Conservation (phyloP, 2,888 invertebrate genomes). For the Linnaemya vulpina region DNA sequence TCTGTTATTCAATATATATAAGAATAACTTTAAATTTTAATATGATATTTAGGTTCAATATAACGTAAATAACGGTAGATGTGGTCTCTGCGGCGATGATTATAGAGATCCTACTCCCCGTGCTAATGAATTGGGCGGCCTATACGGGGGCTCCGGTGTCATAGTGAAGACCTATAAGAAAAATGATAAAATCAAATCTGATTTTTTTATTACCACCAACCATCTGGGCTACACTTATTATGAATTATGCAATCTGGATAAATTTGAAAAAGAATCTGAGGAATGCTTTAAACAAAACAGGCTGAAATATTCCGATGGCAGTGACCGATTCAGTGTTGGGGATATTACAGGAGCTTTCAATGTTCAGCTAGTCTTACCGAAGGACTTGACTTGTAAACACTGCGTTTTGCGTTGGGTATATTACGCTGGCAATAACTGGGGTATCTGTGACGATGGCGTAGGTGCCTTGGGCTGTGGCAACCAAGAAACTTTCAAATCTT, state of each 20-base stretch:
- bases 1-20: neutral
- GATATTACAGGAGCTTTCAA: neutral
- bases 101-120: neutral
- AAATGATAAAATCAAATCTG: no score
- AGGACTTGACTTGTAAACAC: neutral
- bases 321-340: neutral
- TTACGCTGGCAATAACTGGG: neutral
- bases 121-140: constrained; percentile 8
- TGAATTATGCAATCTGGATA: neutral
- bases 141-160: neutral
- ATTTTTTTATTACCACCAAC: neutral
- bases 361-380: neutral
- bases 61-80: neutral
- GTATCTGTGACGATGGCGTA: neutral
- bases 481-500: constrained; percentile 8
- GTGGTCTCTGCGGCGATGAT: constrained; percentile 3
- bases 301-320: neutral
- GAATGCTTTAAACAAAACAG: neutral
- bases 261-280: neutral
- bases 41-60: neutral
- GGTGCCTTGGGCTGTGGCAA: neutral
- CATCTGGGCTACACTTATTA: neutral
- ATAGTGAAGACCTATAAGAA: neutral
- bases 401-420: constrained; percentile 7
- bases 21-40: neutral